Evolutionary conservation across 2,797 vertebrate species (phyloP).

Genomic region (Notolabrus celidotus): DNA sequence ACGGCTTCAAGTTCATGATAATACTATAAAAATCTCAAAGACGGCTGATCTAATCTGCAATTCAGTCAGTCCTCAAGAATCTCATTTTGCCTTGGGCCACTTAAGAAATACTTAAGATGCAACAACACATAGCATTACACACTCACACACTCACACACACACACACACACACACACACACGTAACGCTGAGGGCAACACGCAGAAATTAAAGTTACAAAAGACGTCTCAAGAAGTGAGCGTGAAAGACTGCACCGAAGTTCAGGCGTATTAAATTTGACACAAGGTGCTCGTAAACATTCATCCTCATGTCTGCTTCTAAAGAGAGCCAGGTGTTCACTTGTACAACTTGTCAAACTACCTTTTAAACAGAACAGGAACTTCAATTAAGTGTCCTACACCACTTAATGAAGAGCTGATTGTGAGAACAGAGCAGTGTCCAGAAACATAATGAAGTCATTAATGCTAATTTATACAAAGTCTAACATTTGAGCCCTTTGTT

Average conservation of each 20-base stretch:
- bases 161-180: conserved; percentile 5
- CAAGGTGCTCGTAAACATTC: conserved; percentile 64
- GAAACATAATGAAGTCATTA: conserved; percentile 82
- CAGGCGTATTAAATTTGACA: conserved; percentile 38
- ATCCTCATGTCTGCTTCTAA: conserved; percentile 54
- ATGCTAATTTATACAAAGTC: conserved; percentile 84
- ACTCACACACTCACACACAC: neutral
- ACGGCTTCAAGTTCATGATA: conserved; percentile 14
- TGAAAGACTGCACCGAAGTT: conserved; percentile 31
- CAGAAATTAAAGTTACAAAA: conserved; percentile 20
- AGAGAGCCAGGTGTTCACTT: conserved; percentile 67
- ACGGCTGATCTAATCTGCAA: conserved; percentile 32
- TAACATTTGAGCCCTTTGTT: conserved; percentile 84
- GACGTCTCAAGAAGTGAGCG: conserved; percentile 9
- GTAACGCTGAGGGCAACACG: neutral
- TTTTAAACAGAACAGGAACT: conserved; percentile 79
- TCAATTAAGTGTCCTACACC: conserved; percentile 77
- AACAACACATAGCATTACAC: conserved; percentile 13
- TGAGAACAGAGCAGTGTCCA: conserved; percentile 72
- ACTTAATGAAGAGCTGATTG: conserved; percentile 81
- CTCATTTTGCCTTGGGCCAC: conserved; percentile 27
- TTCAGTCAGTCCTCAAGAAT: conserved; percentile 33
- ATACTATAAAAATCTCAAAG: conserved; percentile 23
- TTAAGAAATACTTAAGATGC: conserved; percentile 17
- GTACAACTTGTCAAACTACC: conserved; percentile 72